Evolutionary conservation across 2,888 invertebrate genomes (phyloP).

Genomic region (Gisinianus flammeolus): DNA sequence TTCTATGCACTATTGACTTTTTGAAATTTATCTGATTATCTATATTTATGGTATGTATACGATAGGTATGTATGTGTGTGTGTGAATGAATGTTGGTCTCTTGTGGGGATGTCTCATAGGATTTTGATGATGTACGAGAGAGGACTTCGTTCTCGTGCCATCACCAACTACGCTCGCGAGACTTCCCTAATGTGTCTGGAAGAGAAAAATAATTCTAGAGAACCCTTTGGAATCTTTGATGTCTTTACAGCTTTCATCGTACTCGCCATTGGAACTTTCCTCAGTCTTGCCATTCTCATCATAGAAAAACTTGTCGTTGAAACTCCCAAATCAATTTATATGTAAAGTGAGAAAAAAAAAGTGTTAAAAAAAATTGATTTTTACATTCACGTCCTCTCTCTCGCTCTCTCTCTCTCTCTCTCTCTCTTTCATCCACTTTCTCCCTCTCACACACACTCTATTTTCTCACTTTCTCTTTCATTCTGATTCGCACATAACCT

Average conservation of each 20-base stretch:
- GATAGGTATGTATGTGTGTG: too few species aligned
- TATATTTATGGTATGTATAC: too few species aligned
- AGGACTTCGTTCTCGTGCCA: background rate
- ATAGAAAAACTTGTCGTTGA: background rate
- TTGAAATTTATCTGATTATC: too few species aligned
- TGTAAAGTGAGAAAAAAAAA: too few species aligned
- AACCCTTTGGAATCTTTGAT: constrained; percentile 6
- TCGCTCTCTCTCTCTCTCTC: too few species aligned
- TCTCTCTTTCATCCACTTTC: too few species aligned
- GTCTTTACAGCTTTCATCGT: constrained; percentile 1
- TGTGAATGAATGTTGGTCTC: background rate
- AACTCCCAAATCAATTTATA: too few species aligned
- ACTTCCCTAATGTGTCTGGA: constrained; percentile 11
- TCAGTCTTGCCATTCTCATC: background rate
- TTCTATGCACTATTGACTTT: too few species aligned
- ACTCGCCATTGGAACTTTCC: background rate
- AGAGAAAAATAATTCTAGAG: background rate
- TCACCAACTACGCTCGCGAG: background rate
- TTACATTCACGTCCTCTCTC: too few species aligned
- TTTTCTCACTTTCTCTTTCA: too few species aligned
- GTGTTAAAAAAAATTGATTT: too few species aligned
- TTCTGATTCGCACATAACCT: background rate
- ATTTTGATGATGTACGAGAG: constrained; percentile 17
- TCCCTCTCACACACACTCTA: background rate
- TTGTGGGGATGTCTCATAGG: background rate